These are phyloP conservation scores for Antidorcas marsupialis DNA, from an alignment of 2,113 vertebrate genomes.

Conservation along the genomic window DNA sequence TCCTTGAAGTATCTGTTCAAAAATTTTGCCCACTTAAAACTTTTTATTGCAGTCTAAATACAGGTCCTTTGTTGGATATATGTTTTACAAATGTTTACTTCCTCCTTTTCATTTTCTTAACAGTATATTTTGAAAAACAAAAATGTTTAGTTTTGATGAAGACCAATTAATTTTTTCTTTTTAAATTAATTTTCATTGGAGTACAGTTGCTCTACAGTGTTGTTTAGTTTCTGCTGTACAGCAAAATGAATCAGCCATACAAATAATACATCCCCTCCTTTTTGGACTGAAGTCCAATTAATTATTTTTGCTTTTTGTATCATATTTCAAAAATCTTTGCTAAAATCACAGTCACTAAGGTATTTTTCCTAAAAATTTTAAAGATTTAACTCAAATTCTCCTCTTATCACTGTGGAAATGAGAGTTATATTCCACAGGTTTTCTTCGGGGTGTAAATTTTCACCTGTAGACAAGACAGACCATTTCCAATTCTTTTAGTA, in stretches of 20 bases:
- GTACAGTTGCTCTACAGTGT: background rate
- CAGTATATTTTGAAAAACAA: slow-evolving; percentile 7
- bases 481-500: background rate
- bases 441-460: background rate
- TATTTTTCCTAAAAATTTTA: background rate
- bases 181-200: background rate
- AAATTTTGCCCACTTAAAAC: background rate
- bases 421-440: background rate
- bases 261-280: background rate
- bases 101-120: background rate
- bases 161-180: background rate
- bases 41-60: background rate
- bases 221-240: background rate
- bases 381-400: background rate
- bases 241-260: background rate
- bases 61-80: background rate
- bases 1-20: background rate
- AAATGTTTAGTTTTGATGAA: slow-evolving; percentile 37
- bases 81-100: background rate
- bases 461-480: background rate
- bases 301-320: background rate
- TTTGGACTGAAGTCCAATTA: background rate
- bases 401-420: background rate
- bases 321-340: slow-evolving; percentile 11
- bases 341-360: background rate